Percentiles rank a stretch among this genome's conserved stretches.
Evolutionary conservation across 2,888 invertebrate genomes (phyloP).

Genomic region (Pherbina coryleti): DNA sequence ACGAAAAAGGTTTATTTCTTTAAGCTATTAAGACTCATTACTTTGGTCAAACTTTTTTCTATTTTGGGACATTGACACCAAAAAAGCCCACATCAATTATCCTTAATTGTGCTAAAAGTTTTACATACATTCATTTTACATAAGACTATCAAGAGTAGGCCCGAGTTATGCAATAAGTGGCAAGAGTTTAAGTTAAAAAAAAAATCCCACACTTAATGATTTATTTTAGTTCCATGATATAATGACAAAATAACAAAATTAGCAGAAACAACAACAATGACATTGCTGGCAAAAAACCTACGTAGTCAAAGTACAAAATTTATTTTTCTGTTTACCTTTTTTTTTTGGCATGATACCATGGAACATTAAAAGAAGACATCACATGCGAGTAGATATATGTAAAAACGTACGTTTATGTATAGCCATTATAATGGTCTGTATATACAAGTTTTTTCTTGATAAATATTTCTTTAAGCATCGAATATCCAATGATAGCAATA

Average conservation of each 20-base stretch:
- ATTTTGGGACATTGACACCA: too few relatives aligned
- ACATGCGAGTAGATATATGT: too few relatives aligned
- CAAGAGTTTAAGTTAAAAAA: neutral
- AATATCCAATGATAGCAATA: slow-evolving; percentile 9
- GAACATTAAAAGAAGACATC: too few relatives aligned
- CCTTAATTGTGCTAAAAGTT: too few relatives aligned
- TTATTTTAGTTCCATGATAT: neutral
- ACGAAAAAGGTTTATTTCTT: too few relatives aligned
- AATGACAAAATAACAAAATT: neutral
- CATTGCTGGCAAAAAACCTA: neutral
- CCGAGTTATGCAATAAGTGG: slow-evolving; percentile 16
- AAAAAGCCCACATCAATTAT: too few relatives aligned
- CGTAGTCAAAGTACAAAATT: neutral
- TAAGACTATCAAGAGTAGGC: too few relatives aligned
- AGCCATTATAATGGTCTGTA: neutral
- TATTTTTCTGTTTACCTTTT: neutral
- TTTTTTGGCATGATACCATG: neutral
- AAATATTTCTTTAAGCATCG: slow-evolving; percentile 11
- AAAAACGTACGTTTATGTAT: too few relatives aligned
- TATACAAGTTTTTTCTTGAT: neutral
- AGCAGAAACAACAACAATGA: neutral
- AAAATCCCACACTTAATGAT: neutral
- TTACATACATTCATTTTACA: too few relatives aligned
- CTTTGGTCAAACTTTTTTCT: too few relatives aligned
- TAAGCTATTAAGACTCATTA: too few relatives aligned